phyloP scores from a whole-genome alignment of 2,888 invertebrate genomes.

The Nezara viridula region DNA sequence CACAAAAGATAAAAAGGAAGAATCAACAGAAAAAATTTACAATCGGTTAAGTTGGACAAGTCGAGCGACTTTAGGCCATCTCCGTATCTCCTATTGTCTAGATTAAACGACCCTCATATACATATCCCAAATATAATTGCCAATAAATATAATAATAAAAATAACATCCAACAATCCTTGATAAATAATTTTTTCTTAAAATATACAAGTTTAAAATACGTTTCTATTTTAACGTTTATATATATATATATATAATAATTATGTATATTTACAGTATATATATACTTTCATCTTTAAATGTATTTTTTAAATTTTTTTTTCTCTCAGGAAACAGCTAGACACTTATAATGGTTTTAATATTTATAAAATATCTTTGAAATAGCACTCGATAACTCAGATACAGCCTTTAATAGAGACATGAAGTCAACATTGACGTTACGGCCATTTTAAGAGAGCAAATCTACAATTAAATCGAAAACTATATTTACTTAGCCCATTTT shows the following conservation, averaged over 20 bases:
- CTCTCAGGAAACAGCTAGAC: conserved; percentile 55
- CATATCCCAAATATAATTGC: neutral
- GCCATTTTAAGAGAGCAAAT: conserved; percentile 23
- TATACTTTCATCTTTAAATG: conserved; percentile 53
- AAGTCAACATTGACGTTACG: neutral
- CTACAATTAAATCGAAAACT: conserved; percentile 45
- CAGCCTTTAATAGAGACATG: conserved; percentile 44
- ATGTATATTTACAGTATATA: conserved; percentile 58
- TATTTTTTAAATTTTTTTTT: conserved; percentile 36
- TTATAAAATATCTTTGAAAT: conserved; percentile 55
- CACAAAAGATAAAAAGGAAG: conserved; percentile 52
- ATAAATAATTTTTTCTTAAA: conserved; percentile 60
- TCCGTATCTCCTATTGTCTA: conserved; percentile 50
- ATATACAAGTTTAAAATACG: conserved; percentile 64
- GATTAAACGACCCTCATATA: conserved; percentile 51
- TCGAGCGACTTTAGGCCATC: conserved; percentile 48
- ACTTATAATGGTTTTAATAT: conserved; percentile 51
- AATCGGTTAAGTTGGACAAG: conserved; percentile 6
- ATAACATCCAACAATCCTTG: conserved; percentile 43
- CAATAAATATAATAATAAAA: conserved; percentile 56
- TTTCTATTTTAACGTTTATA: conserved; percentile 60
- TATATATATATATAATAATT: conserved; percentile 47
- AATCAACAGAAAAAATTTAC: conserved; percentile 1
- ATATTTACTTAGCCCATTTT: conserved; percentile 48
- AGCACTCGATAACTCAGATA: conserved; percentile 43